Evolutionary conservation across 1,140 invertebrate genomes (phyloP).

Genomic region (Frieseomelitta varia): DNA sequence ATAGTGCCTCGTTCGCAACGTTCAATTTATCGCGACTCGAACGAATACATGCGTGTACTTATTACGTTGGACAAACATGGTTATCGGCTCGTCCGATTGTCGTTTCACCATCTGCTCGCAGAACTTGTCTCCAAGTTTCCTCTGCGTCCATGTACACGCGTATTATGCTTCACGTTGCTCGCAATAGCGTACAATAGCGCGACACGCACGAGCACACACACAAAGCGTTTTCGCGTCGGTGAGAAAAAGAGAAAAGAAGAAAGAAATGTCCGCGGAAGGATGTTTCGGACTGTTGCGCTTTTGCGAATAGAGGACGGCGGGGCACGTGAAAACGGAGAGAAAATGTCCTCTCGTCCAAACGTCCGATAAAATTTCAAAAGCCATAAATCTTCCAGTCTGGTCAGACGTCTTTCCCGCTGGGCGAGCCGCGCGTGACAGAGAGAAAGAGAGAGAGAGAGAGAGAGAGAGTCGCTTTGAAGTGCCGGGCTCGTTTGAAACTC

Average conservation of each 20-base stretch:
- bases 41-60: neutral
- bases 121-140: neutral
- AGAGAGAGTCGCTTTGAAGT: slow-evolving; percentile 57
- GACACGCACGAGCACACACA: no score
- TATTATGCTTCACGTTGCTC: neutral
- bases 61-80: no score
- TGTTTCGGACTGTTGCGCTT: neutral
- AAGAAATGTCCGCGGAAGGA: no score
- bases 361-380: slow-evolving; percentile 46
- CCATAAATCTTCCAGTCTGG: slow-evolving; percentile 47
- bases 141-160: neutral
- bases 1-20: neutral
- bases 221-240: no score
- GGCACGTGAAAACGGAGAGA: neutral
- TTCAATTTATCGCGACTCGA: neutral
- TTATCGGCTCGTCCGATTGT: no score
- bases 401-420: slow-evolving; percentile 18
- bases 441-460: slow-evolving; percentile 21
- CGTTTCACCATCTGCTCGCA: no score
- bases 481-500: slow-evolving; percentile 32
- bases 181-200: no score
- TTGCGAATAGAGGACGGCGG: neutral
- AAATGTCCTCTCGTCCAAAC: neutral
- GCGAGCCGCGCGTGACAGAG: neutral
- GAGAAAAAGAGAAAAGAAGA: no score